A percentile compares a stretch with the other conserved stretches of the same genome.
phyloP scores from a whole-genome alignment of 2,888 invertebrate genomes.

The Hemicrepidius hirtus region DNA sequence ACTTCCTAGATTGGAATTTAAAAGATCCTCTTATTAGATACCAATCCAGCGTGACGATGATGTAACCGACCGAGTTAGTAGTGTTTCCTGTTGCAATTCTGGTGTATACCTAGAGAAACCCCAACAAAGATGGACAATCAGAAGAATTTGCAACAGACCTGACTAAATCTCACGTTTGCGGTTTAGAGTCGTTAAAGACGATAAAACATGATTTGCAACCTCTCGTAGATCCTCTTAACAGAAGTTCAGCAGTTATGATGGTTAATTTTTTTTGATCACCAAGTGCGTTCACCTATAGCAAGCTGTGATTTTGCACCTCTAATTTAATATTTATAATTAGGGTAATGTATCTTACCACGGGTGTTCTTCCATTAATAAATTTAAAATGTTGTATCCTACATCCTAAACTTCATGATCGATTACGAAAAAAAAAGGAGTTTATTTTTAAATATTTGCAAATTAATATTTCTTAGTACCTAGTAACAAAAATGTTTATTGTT shows the following conservation, averaged over 20 bases:
- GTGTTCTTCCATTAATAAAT: too few species aligned
- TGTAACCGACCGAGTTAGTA: conserved; percentile 24
- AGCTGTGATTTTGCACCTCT: background rate
- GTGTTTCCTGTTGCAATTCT: conserved; percentile 23
- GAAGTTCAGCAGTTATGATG: conserved; percentile 3
- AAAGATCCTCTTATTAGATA: conserved; percentile 24
- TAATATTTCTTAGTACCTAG: too few species aligned
- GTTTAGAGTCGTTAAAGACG: conserved; percentile 16
- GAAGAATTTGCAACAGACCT: conserved; percentile 23
- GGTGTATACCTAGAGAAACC: conserved; percentile 4
- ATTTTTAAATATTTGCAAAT: too few species aligned
- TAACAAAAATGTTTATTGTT: too few species aligned
- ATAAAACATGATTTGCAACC: conserved; percentile 27
- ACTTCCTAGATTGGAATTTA: conserved; percentile 30
- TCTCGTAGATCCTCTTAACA: background rate
- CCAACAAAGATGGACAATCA: conserved; percentile 10
- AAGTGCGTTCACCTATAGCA: conserved; percentile 10
- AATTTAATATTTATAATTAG: conserved; percentile 21
- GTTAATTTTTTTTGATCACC: background rate
- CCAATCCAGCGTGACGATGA: conserved; percentile 29
- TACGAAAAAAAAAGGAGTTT: too few species aligned
- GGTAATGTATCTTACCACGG: background rate
- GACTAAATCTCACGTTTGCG: conserved; percentile 13
- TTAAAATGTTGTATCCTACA: too few species aligned
- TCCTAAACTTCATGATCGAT: too few species aligned